These are phyloP conservation scores for Bugula neritina DNA, from an alignment of 2,888 invertebrate genomes.

Conservation along the genomic window DNA sequence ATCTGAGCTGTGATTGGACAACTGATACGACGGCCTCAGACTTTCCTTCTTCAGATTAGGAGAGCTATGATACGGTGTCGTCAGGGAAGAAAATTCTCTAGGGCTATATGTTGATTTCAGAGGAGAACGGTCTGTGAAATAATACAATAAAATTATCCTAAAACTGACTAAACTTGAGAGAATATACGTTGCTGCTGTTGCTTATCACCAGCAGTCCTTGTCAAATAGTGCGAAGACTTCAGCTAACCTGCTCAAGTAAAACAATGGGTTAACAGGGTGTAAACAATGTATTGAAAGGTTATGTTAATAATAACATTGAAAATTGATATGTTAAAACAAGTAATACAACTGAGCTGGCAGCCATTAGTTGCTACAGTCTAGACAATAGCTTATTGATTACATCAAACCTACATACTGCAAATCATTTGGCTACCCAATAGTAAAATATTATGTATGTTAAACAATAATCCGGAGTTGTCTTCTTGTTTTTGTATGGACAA, in stretches of 20 bases:
- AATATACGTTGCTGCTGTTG: too few relatives aligned
- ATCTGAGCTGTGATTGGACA: constrained; percentile 24
- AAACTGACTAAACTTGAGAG: too few relatives aligned
- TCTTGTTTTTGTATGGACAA: too few relatives aligned
- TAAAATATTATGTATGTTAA: too few relatives aligned
- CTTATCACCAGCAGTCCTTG: too few relatives aligned
- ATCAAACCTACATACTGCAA: too few relatives aligned
- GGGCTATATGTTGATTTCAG: background rate
- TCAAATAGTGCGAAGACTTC: too few relatives aligned
- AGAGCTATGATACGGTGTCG: background rate
- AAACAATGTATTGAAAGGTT: background rate
- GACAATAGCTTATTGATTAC: background rate
- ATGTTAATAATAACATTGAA: background rate
- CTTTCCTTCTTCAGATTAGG: background rate
- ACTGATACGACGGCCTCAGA: background rate
- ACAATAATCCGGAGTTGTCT: too few relatives aligned
- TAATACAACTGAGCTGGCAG: background rate
- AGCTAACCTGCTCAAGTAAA: background rate
- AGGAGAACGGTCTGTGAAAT: background rate
- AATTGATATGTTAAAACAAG: background rate
- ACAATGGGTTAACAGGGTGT: background rate
- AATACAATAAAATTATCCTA: too few relatives aligned
- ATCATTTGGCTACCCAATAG: too few relatives aligned
- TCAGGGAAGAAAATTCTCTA: background rate
- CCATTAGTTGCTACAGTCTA: background rate